Evolutionary conservation across 2,888 invertebrate genomes (phyloP), one percentile per base, ranked within the genome.

Genomic region (Augochlorella aurata): DNA sequence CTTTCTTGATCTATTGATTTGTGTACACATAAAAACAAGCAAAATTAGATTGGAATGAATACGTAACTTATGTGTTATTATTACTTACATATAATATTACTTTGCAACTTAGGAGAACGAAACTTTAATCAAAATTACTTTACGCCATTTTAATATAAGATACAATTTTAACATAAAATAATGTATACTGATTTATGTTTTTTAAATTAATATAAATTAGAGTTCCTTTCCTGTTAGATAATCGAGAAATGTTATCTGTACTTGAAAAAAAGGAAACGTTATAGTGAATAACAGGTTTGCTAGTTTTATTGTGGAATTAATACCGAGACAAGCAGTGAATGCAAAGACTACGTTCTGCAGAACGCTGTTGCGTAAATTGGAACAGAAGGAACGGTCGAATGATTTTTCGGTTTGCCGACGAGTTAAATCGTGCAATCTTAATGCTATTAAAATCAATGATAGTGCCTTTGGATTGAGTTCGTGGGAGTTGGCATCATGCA

Each of bases 401-500:
- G 21, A 44, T 67, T 49, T 50, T n/a, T n/a, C 21, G 29, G 49
- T 67, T 38, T 54, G 68, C 52, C 72, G 78, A 44, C 44, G 73
- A 73, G 45, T 79, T 78, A 75, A 74, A 75, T 82, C 74, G 79
- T 65, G 75, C 67, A 68, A 72, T 50, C 69, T 65, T 81, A 70
- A 77, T 79, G 69, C 66, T 70, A 74, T 82, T 79, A 85, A 74
- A 84, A 84, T 77, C 81, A 84, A 84, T 50, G 86, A 82, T 79
- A 82, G 81, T 77, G 79, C 76, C 77, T 70, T 86, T 66, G 81
- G 85, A 81, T 83, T 68, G 77, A 81, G 77, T 90, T 88, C 88
- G 86, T 83, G 88, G 85, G 87, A 88, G 87, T 85, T 81, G 79
- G 87, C 81, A 85, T 74, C 72, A 70, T 71, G 81, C 86, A 82